Evolutionary conservation across 2,888 invertebrate genomes (phyloP).

Genomic region (Bellardia pandia): DNA sequence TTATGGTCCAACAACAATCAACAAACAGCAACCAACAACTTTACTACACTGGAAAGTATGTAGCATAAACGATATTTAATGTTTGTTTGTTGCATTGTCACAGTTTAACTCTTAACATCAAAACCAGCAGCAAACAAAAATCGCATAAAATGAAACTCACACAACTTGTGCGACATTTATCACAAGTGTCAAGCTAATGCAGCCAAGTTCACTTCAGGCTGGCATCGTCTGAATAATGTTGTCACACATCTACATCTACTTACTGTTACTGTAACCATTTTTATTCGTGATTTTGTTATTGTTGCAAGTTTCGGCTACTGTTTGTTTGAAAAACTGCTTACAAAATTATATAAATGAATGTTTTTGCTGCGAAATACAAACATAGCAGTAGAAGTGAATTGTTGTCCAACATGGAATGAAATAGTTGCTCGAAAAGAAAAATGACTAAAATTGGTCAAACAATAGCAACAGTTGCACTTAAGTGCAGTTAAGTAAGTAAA

Average conservation of each 20-base stretch:
- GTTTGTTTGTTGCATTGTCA: slow-evolving; percentile 39
- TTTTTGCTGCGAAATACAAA: slow-evolving; percentile 1
- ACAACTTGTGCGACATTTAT: slow-evolving; percentile 71
- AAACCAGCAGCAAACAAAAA: background rate
- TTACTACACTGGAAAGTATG: slow-evolving; percentile 12
- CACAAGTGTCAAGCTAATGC: slow-evolving; percentile 68
- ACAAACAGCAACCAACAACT: slow-evolving; percentile 49
- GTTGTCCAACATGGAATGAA: slow-evolving; percentile 42
- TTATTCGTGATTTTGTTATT: slow-evolving; percentile 17
- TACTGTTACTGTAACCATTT: slow-evolving; percentile 24
- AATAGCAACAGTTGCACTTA: slow-evolving; percentile 67
- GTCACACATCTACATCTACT: slow-evolving; percentile 36
- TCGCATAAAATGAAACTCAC: slow-evolving; percentile 41
- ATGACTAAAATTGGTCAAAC: slow-evolving; percentile 56
- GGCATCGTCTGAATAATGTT: slow-evolving; percentile 33
- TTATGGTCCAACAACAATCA: slow-evolving; percentile 53
- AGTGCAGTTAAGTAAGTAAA: slow-evolving; percentile 59
- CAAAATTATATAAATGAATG: slow-evolving; percentile 44
- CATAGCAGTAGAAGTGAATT: slow-evolving; percentile 22
- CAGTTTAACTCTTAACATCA: background rate
- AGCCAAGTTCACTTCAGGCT: slow-evolving; percentile 61
- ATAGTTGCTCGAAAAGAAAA: slow-evolving; percentile 52
- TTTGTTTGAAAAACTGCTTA: slow-evolving; percentile 56
- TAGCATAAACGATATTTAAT: slow-evolving; percentile 30
- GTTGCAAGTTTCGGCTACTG: slow-evolving; percentile 39